phyloP scores from a whole-genome alignment of 2,113 vertebrate species.

The Bujurquina vittata region DNA sequence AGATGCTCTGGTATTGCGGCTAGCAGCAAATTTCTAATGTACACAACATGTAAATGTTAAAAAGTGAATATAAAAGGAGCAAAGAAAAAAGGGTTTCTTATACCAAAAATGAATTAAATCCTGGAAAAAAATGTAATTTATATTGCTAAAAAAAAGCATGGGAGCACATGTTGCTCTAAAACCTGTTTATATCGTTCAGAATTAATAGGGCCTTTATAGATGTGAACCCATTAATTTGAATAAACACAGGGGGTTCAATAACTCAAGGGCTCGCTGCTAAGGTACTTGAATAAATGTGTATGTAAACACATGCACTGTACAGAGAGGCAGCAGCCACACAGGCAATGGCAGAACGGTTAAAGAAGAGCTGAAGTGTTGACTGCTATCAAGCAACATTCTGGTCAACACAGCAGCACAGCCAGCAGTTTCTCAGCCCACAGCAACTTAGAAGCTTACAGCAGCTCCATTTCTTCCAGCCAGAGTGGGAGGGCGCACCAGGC shows the following conservation, averaged over 20 bases:
- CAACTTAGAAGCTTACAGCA: conserved; percentile 41
- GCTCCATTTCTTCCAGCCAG: conserved; percentile 52
- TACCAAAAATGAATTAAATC: too few relatives aligned
- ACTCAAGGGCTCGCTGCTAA: conserved; percentile 3
- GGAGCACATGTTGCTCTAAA: background rate
- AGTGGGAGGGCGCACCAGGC: conserved; percentile 33
- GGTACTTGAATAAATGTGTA: background rate
- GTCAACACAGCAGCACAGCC: conserved; percentile 13
- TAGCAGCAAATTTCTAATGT: background rate
- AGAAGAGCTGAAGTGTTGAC: conserved; percentile 6
- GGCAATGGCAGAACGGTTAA: conserved; percentile 3
- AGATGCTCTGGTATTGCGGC: background rate
- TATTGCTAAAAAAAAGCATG: background rate
- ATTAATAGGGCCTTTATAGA: background rate
- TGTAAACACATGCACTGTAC: background rate
- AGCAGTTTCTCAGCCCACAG: conserved; percentile 33
- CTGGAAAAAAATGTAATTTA: too few relatives aligned
- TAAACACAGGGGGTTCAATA: background rate
- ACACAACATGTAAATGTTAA: background rate
- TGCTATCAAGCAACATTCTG: conserved; percentile 2
- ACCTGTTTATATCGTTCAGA: background rate
- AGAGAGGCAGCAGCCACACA: background rate
- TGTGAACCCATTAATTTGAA: background rate
- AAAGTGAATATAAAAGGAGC: background rate
- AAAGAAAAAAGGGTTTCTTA: background rate